phyloP scores from a whole-genome alignment of 2,113 vertebrate species.

The Pseudonaja textilis region DNA sequence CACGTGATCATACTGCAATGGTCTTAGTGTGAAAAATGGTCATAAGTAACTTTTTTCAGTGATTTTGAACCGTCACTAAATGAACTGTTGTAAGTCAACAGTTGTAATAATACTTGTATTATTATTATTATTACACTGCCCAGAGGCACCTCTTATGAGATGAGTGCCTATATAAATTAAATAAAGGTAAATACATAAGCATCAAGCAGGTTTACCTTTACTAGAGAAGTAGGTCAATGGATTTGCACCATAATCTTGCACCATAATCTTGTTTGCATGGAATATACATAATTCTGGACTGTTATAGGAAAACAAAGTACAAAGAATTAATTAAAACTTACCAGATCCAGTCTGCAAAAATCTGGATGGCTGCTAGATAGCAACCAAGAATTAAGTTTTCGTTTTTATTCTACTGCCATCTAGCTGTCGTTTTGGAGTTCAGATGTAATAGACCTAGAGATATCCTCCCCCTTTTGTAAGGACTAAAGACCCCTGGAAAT shows the following conservation, averaged over 20 bases:
- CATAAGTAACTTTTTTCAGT: no score
- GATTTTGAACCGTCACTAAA: no score
- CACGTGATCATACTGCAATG: no score
- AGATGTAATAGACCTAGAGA: neutral
- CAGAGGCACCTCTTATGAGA: neutral
- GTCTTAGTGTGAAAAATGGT: no score
- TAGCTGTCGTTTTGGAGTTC: neutral
- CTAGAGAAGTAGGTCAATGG: neutral
- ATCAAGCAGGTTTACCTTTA: neutral
- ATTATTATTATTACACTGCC: neutral
- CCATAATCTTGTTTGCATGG: neutral
- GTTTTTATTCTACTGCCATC: neutral
- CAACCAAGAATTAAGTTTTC: neutral
- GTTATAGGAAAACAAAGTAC: neutral
- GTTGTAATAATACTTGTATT: no score
- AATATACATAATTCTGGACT: neutral
- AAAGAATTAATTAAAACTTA: neutral
- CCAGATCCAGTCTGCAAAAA: neutral
- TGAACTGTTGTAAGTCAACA: no score
- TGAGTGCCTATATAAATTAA: neutral
- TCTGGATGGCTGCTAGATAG: neutral
- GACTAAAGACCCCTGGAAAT: neutral
- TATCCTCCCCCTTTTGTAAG: neutral
- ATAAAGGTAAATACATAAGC: neutral
- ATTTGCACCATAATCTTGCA: neutral